Evolutionary conservation across 2,888 invertebrate genomes (phyloP).

Genomic region (Petrolisthes manimaculis): DNA sequence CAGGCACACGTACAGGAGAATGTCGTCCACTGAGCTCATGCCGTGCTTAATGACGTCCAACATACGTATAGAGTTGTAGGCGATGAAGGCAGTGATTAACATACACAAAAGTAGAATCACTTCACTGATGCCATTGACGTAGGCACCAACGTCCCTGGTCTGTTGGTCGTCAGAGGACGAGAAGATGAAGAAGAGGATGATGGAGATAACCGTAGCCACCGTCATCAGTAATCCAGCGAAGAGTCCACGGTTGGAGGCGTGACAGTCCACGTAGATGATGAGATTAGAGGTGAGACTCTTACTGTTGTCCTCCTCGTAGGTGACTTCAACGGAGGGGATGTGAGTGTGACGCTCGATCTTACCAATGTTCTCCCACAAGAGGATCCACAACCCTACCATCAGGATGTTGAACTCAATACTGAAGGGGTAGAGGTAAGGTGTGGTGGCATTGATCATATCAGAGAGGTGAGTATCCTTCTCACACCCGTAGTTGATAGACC

Average conservation of each 20-base stretch:
- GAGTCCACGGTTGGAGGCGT: slow-evolving; percentile 81
- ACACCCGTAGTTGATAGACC: slow-evolving; percentile 66
- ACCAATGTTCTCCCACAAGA: slow-evolving; percentile 82
- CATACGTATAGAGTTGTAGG: slow-evolving; percentile 77
- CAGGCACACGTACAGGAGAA: slow-evolving; percentile 79
- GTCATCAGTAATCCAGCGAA: slow-evolving; percentile 78
- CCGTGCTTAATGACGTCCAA: slow-evolving; percentile 78
- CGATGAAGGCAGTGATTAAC: slow-evolving; percentile 75
- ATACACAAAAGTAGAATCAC: slow-evolving; percentile 74
- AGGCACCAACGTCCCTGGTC: slow-evolving; percentile 52
- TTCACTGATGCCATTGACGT: slow-evolving; percentile 71
- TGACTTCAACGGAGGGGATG: slow-evolving; percentile 63
- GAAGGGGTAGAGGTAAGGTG: slow-evolving; percentile 84
- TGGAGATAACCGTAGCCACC: slow-evolving; percentile 74
- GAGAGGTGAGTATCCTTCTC: slow-evolving; percentile 68
- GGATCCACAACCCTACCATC: slow-evolving; percentile 80
- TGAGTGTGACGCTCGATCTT: slow-evolving; percentile 68
- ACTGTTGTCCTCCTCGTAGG: slow-evolving; percentile 65
- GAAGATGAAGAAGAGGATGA: slow-evolving; percentile 76
- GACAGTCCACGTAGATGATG: slow-evolving; percentile 80
- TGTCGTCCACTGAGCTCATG: slow-evolving; percentile 78
- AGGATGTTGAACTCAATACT: slow-evolving; percentile 85
- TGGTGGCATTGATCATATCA: slow-evolving; percentile 72
- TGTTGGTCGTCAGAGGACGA: slow-evolving; percentile 54
- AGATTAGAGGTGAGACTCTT: slow-evolving; percentile 69